A percentile compares a stretch with the other conserved stretches of the same genome.
These are phyloP conservation scores for Heliconius ismenius DNA, from an alignment of 2,888 invertebrate genomes.

Conservation along the genomic window DNA sequence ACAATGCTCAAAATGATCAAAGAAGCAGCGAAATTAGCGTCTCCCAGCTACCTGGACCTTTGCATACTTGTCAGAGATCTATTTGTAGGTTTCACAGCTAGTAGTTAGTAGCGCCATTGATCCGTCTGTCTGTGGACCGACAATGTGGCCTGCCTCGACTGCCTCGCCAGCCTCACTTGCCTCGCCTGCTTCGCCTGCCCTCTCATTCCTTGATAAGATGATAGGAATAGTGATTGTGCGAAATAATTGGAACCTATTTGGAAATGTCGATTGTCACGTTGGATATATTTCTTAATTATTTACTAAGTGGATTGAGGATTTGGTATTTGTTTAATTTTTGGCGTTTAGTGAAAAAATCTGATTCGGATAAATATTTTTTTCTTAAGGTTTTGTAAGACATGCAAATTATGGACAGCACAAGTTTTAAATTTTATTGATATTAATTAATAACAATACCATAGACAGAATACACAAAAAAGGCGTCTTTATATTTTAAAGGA, in stretches of 20 bases:
- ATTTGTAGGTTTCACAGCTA: conserved; percentile 76
- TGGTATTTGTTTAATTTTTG: not conserved
- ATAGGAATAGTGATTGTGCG: conserved; percentile 55
- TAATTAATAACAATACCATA: too few species aligned
- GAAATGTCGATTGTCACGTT: conserved; percentile 29
- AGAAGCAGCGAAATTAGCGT: conserved; percentile 43
- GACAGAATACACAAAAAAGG: too few species aligned
- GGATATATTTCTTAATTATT: conserved; percentile 24
- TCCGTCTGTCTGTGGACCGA: conserved; percentile 66
- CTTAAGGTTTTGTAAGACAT: too few species aligned
- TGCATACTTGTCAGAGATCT: conserved; percentile 51
- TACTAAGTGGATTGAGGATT: not conserved
- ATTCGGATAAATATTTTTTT: too few species aligned
- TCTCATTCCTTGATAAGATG: conserved; percentile 30
- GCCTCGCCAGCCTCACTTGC: not conserved
- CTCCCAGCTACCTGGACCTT: conserved; percentile 39
- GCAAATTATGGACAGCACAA: too few species aligned
- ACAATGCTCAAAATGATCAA: conserved; percentile 39
- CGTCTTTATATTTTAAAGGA: too few species aligned
- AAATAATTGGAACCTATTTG: conserved; percentile 51
- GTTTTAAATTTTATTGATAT: too few species aligned
- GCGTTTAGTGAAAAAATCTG: not conserved
- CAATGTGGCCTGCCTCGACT: conserved; percentile 55
- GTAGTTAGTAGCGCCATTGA: conserved; percentile 72
- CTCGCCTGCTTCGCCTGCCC: conserved; percentile 5